Conservation (phyloP, 1,140 invertebrate species). For the Musca domestica region DNA sequence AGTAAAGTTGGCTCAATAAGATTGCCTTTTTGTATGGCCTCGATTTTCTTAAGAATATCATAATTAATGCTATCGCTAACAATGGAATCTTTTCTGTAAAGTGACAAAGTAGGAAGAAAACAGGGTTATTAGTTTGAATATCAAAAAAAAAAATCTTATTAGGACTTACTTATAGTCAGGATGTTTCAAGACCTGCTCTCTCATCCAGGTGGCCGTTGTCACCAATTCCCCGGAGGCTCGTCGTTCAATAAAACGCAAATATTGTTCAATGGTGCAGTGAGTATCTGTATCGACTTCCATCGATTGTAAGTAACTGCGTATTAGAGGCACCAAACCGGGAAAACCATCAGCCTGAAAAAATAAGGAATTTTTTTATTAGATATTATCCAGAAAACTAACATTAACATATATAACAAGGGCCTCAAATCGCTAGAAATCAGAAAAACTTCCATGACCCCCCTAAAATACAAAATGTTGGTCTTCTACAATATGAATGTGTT, state of each 20-base stretch:
- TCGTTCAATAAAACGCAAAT: conserved; percentile 90
- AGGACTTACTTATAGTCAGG: conserved; percentile 77
- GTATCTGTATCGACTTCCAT: conserved; percentile 97
- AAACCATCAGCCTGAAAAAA: conserved; percentile 69
- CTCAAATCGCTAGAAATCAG: no score
- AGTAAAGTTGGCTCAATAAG: conserved; percentile 73
- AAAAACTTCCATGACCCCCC: no score
- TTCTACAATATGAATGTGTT: no score
- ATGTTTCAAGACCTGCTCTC: conserved; percentile 86
- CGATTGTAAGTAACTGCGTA: conserved; percentile 86
- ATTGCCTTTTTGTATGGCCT: conserved; percentile 71
- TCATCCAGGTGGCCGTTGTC: conserved; percentile 90
- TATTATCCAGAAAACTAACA: no score
- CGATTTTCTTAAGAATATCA: conserved; percentile 79
- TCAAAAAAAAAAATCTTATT: no score
- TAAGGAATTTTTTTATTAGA: not conserved
- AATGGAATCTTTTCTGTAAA: conserved; percentile 71
- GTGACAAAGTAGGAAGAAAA: conserved; percentile 36
- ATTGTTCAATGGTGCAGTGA: conserved; percentile 95
- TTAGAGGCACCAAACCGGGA: conserved; percentile 91
- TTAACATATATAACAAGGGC: no score
- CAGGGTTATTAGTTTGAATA: not conserved
- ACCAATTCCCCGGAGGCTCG: conserved; percentile 82
- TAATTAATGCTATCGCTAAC: conserved; percentile 90
- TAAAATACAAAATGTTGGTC: no score